Evolutionary conservation across 1,140 invertebrate genomes (phyloP).

Genomic region (Metaphire vulgaris): DNA sequence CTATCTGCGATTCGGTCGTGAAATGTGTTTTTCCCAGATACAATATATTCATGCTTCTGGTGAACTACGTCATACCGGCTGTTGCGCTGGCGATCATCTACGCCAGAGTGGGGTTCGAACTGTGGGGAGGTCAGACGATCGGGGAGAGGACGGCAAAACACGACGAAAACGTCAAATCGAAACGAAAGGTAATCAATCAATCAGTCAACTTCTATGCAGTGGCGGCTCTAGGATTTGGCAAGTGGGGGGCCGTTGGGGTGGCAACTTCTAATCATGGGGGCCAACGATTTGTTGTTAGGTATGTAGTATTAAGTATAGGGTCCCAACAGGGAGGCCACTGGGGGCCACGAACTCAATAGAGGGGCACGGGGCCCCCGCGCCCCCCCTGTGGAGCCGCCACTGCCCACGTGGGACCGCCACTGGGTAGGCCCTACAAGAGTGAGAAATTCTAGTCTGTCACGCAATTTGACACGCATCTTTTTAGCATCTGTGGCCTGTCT

Average conservation of each 20-base stretch:
- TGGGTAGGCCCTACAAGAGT: no score
- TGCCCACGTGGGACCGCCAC: no score
- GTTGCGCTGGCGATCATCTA: slow-evolving; percentile 80
- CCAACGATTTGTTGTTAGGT: no score
- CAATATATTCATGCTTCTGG: slow-evolving; percentile 73
- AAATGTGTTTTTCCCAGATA: slow-evolving; percentile 61
- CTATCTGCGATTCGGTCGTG: no score
- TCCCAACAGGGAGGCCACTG: slow-evolving; percentile 39
- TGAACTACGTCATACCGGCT: slow-evolving; percentile 88
- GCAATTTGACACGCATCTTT: no score
- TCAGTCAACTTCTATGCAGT: neutral
- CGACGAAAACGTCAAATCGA: slow-evolving; percentile 74
- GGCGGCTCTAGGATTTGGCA: neutral
- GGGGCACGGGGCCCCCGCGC: no score
- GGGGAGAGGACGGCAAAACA: slow-evolving; percentile 69
- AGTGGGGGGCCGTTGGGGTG: no score
- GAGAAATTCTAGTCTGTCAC: no score
- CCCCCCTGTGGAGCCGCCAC: no score
- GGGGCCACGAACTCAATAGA: neutral
- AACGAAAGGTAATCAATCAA: slow-evolving; percentile 65
- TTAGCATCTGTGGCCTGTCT: no score
- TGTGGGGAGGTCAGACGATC: slow-evolving; percentile 85
- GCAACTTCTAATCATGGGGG: no score
- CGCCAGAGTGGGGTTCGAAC: slow-evolving; percentile 74
- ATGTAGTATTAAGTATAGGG: neutral